Evolutionary conservation across 2,888 invertebrate genomes (phyloP).

Genomic region (Trachelus troglodyta): DNA sequence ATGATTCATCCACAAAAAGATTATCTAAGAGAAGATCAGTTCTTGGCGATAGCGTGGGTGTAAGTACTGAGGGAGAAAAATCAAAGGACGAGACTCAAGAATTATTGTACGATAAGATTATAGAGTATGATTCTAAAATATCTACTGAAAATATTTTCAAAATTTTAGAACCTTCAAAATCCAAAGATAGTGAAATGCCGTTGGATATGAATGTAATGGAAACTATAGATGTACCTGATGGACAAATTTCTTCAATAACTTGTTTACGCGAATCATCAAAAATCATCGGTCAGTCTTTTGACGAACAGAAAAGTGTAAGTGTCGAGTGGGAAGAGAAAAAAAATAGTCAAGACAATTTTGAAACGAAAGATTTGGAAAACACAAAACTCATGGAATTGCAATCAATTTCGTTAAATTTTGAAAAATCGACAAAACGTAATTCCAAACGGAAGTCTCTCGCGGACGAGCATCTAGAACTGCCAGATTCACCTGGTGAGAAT

Average conservation of each 20-base stretch:
- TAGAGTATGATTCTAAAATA: background rate
- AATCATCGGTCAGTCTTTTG: background rate
- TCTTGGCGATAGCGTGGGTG: background rate
- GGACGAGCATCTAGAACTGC: conserved; percentile 33
- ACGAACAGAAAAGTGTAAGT: background rate
- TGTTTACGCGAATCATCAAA: background rate
- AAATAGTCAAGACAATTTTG: background rate
- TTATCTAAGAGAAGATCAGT: conserved; percentile 16
- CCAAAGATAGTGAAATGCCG: background rate
- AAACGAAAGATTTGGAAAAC: background rate
- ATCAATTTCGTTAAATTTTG: background rate
- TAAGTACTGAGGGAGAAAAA: background rate
- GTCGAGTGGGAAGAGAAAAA: background rate
- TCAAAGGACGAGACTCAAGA: background rate
- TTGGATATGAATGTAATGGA: background rate
- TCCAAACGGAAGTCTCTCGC: conserved; percentile 37
- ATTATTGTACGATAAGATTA: background rate
- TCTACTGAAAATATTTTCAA: background rate
- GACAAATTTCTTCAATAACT: background rate
- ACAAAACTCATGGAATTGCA: background rate
- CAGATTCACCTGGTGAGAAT: conserved; percentile 9
- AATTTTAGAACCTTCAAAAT: background rate
- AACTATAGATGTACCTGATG: background rate
- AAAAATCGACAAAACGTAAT: conserved; percentile 22
- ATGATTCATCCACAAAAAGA: background rate